These are phyloP conservation scores for Siderastrea siderea DNA, from an alignment of 92 coral and sea anemone genomes.

Conservation along the genomic window DNA sequence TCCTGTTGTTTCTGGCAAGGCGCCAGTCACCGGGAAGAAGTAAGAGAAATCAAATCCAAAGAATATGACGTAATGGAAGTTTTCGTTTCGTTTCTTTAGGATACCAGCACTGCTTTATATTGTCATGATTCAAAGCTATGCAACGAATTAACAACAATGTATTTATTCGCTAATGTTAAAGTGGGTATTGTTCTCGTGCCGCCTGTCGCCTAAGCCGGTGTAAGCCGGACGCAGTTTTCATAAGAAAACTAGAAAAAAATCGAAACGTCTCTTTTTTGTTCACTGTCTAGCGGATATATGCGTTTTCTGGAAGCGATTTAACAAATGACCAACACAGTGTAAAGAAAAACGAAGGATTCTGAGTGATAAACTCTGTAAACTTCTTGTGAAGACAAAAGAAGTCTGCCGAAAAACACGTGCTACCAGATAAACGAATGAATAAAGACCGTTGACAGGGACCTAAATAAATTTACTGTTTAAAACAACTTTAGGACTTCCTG, in stretches of 20 bases:
- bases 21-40: background rate
- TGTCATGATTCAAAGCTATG: background rate
- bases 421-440: constrained; percentile 10
- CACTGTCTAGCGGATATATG: too few species aligned
- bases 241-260: background rate
- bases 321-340: background rate
- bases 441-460: background rate
- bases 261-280: too few species aligned
- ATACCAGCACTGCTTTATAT: constrained; percentile 1
- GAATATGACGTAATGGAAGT: background rate
- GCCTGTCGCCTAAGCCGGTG: too few species aligned
- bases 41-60: background rate
- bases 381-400: background rate
- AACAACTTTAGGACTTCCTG: constrained; percentile 17
- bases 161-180: background rate
- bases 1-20: background rate
- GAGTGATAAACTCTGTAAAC: background rate
- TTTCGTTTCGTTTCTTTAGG: background rate
- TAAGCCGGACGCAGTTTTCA: too few species aligned
- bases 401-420: constrained; percentile 10
- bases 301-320: background rate
- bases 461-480: background rate
- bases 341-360: background rate
- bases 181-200: background rate
- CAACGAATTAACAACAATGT: background rate